Evolutionary conservation across 2,113 vertebrate genomes (phyloP).

Genomic region (Odocoileus virginianus): DNA sequence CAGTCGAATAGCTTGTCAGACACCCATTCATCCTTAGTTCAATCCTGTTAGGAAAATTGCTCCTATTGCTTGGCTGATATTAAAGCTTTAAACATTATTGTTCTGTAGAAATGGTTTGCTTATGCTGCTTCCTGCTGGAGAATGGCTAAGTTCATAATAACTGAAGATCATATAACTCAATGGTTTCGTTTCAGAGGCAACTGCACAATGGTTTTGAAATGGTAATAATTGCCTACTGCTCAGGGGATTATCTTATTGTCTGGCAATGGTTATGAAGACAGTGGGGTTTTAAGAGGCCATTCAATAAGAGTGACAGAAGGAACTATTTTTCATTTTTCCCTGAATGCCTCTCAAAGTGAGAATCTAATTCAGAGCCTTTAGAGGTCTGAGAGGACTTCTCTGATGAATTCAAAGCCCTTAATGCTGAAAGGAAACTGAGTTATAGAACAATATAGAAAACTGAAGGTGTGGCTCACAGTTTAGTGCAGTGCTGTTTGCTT

Average conservation of each 20-base stretch:
- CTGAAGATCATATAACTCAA: conserved; percentile 6
- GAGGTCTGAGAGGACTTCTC: conserved; percentile 41
- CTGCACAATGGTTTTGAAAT: conserved; percentile 68
- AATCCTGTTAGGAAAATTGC: conserved; percentile 56
- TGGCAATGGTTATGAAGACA: conserved; percentile 58
- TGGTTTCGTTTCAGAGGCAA: conserved; percentile 41
- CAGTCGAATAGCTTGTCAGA: conserved; percentile 9
- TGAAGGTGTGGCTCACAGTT: not conserved
- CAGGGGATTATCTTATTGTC: conserved; percentile 65
- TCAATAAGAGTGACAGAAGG: conserved; percentile 55
- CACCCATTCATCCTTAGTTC: conserved; percentile 18
- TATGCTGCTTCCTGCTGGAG: conserved; percentile 40
- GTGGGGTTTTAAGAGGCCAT: conserved; percentile 51
- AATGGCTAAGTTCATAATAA: conserved; percentile 33
- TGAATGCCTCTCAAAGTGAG: conserved; percentile 35
- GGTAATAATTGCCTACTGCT: conserved; percentile 66
- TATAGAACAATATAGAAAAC: not conserved
- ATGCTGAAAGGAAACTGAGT: not conserved
- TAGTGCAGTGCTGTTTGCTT: not conserved
- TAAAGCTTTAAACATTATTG: conserved; percentile 60
- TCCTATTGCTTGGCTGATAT: conserved; percentile 36
- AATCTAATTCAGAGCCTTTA: conserved; percentile 32
- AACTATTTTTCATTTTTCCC: conserved; percentile 60
- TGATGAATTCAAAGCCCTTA: conserved; percentile 39
- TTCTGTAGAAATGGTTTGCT: conserved; percentile 44